Percentiles rank a stretch among this genome's conserved stretches.
Evolutionary conservation across 2,113 vertebrate genomes (phyloP).

Genomic region (Nothocercus nigrocapillus): DNA sequence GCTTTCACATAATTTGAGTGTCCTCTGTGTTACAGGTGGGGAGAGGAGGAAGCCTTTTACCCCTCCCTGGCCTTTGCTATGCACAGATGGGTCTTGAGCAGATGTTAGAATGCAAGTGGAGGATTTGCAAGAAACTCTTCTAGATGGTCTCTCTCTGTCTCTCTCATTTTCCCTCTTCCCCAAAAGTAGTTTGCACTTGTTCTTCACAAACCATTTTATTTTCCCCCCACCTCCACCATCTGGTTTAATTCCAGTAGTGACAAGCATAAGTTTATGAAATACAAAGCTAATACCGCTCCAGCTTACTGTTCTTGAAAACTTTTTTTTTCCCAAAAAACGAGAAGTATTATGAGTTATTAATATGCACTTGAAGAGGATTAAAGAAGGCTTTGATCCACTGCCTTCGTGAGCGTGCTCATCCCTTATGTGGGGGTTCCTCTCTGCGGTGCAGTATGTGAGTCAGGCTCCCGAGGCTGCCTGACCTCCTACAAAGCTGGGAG

Average conservation of each 20-base stretch:
- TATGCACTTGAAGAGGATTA: neutral
- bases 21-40: neutral
- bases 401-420: neutral
- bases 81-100: neutral
- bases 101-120: neutral
- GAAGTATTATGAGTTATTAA: neutral
- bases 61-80: neutral
- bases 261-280: neutral
- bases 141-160: neutral
- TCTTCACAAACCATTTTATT: neutral
- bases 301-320: neutral
- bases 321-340: neutral
- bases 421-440: neutral
- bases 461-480: neutral
- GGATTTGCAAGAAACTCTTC: neutral
- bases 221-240: neutral
- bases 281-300: neutral
- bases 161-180: neutral
- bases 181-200: neutral
- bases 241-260: neutral
- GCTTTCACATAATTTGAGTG: neutral
- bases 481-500: neutral
- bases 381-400: neutral
- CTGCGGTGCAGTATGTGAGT: neutral
- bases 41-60: neutral